These are phyloP conservation scores for Mesopsocus fuscifrons DNA, from an alignment of 2,888 invertebrate genomes.

Conservation along the genomic window DNA sequence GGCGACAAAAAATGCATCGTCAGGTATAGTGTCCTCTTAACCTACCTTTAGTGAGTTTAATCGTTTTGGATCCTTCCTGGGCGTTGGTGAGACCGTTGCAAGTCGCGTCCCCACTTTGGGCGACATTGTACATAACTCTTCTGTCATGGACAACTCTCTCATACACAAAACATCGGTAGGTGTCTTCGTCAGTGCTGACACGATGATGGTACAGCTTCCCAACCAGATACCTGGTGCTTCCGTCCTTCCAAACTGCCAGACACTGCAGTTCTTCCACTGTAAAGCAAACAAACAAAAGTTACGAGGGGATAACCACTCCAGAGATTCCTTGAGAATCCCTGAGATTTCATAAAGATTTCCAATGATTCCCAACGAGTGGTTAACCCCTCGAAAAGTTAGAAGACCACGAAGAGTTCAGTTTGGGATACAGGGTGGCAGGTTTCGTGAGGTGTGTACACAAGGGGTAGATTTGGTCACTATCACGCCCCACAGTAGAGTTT, in stretches of 20 bases:
- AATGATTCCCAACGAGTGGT: too few relatives aligned
- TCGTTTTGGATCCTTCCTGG: constrained; percentile 56
- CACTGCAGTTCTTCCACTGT: constrained; percentile 65
- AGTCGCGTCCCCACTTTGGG: constrained; percentile 62
- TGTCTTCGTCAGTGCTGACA: constrained; percentile 46
- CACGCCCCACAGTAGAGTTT: too few relatives aligned
- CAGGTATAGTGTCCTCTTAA: too few relatives aligned
- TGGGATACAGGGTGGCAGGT: too few relatives aligned
- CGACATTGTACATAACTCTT: constrained; percentile 40
- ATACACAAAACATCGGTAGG: constrained; percentile 70
- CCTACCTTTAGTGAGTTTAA: constrained; percentile 55
- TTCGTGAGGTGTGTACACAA: too few relatives aligned
- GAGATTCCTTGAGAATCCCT: too few relatives aligned
- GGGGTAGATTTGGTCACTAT: too few relatives aligned
- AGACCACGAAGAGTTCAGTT: too few relatives aligned
- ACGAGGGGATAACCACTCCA: constrained; percentile 14
- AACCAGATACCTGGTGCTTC: constrained; percentile 56
- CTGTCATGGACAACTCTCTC: constrained; percentile 30
- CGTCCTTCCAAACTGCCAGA: constrained; percentile 68
- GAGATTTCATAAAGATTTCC: too few relatives aligned
- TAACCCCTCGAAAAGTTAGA: not conserved
- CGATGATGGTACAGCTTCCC: constrained; percentile 47
- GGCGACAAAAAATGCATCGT: too few relatives aligned
- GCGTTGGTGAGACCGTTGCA: constrained; percentile 58
- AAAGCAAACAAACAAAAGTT: constrained; percentile 16